These are phyloP conservation scores for Anastrepha ludens DNA, from an alignment of 1,140 invertebrate genomes.

Conservation along the genomic window DNA sequence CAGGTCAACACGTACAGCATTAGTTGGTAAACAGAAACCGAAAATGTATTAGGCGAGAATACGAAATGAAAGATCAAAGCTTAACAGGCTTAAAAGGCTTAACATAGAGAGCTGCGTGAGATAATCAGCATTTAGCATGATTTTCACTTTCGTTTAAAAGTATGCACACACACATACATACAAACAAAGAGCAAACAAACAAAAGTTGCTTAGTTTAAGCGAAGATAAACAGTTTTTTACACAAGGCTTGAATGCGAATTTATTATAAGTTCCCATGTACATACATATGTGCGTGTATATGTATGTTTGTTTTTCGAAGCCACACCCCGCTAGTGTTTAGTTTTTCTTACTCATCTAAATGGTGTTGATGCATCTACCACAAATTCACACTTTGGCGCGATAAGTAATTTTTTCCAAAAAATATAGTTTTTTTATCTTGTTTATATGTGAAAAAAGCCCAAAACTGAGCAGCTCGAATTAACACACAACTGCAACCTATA, in stretches of 20 bases:
- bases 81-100: background rate
- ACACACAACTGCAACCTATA: background rate
- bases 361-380: background rate
- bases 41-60: constrained; percentile 20
- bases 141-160: constrained; percentile 24
- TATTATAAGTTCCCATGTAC: too few species aligned
- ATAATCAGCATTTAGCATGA: background rate
- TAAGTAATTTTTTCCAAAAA: background rate
- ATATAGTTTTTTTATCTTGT: too few species aligned
- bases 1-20: background rate
- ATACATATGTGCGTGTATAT: background rate
- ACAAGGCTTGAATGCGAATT: too few species aligned
- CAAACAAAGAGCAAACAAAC: too few species aligned
- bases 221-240: too few species aligned
- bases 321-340: background rate
- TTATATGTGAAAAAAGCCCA: too few species aligned
- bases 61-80: constrained; percentile 16
- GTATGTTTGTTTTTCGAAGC: background rate
- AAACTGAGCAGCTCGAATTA: background rate
- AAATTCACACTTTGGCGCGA: background rate
- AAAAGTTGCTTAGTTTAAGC: too few species aligned
- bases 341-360: background rate
- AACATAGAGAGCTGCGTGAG: background rate
- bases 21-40: background rate
- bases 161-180: background rate